Evolutionary conservation across 2,113 vertebrate genomes (phyloP).

Genomic region (Piaya cayana): DNA sequence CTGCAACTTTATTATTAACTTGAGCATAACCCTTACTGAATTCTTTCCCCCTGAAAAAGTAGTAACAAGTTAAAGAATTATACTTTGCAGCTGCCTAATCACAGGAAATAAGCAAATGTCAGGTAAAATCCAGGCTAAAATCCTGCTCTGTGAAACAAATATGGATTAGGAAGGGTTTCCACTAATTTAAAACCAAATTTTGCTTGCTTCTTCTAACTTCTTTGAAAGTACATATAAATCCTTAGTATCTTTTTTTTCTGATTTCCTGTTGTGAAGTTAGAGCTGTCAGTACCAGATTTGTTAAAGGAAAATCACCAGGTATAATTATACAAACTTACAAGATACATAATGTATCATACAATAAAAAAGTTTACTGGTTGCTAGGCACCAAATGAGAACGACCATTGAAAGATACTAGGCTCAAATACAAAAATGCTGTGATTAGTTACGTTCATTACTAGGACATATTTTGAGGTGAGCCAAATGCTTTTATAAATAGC

Average conservation of each 20-base stretch:
- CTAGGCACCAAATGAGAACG: background rate
- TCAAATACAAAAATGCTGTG: background rate
- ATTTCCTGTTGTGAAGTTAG: background rate
- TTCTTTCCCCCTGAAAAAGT: fast-evolving
- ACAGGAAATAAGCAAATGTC: background rate
- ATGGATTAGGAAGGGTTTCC: background rate
- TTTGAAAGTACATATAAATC: background rate
- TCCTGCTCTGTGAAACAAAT: background rate
- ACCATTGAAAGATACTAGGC: background rate
- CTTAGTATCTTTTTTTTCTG: background rate
- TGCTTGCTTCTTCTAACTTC: background rate
- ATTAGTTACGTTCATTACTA: background rate
- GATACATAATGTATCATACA: background rate
- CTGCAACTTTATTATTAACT: background rate
- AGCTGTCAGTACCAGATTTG: background rate
- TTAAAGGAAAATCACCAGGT: background rate
- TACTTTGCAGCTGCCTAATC: background rate
- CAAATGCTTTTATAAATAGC: background rate
- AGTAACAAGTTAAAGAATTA: background rate
- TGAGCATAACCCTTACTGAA: background rate
- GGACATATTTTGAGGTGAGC: background rate
- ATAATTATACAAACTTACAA: background rate
- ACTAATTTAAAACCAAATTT: background rate
- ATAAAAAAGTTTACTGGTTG: background rate
- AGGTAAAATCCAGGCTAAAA: background rate